phyloP scores from a whole-genome alignment of 1,140 invertebrate species.

The Drosophila burlai region DNA sequence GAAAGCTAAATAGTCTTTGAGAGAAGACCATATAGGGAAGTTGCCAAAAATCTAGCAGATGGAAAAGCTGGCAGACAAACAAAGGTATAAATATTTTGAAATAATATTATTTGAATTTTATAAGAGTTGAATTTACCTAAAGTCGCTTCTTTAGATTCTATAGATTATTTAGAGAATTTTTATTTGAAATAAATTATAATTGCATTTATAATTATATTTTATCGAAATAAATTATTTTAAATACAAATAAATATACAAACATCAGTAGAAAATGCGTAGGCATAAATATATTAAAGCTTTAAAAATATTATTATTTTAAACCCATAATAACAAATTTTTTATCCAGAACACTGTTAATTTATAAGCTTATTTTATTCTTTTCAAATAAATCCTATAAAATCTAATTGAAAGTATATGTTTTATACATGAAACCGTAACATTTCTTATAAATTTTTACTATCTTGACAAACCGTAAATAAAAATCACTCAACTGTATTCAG shows the following conservation, averaged over 20 bases:
- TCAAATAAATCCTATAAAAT: background rate
- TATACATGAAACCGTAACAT: too few species aligned
- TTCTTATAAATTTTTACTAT: too few species aligned
- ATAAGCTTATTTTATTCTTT: background rate
- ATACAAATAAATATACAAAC: background rate
- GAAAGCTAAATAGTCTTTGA: background rate
- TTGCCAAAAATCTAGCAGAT: conserved; percentile 15
- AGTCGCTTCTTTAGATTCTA: background rate
- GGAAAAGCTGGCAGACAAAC: conserved; percentile 5
- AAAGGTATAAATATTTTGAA: conserved; percentile 1
- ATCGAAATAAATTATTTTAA: too few species aligned
- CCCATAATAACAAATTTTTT: background rate
- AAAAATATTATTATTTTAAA: background rate
- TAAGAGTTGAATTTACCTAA: background rate
- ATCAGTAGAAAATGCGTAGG: too few species aligned
- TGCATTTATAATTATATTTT: background rate
- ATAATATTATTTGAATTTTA: background rate
- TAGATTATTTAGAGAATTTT: too few species aligned
- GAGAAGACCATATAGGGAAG: background rate
- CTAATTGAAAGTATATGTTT: background rate
- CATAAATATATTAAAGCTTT: too few species aligned
- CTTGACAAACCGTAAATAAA: background rate
- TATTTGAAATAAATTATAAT: background rate
- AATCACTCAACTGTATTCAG: background rate
- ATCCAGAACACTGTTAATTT: background rate